A percentile compares a stretch with the other conserved stretches of the same genome.
These are phyloP conservation scores for Pseudachorutes palmiensis DNA, from an alignment of 1,140 invertebrate species.

Conservation along the genomic window DNA sequence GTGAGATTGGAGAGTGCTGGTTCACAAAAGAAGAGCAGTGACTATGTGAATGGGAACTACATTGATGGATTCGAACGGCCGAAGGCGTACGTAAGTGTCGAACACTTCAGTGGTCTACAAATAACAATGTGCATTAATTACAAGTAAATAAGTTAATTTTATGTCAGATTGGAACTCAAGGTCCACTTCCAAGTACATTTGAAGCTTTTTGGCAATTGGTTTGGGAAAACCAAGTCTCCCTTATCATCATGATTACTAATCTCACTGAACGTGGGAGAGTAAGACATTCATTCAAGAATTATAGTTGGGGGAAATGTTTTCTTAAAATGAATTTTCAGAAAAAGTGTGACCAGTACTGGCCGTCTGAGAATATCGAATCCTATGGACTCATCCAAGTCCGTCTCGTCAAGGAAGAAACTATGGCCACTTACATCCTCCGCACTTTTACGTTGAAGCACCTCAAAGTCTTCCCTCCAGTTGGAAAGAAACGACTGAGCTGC, in stretches of 20 bases:
- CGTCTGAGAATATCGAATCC: conserved; percentile 78
- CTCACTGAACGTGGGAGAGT: conserved; percentile 83
- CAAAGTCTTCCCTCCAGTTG: no score
- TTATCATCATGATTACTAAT: conserved; percentile 97
- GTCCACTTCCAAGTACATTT: conserved; percentile 86
- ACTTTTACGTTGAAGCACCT: conserved; percentile 71
- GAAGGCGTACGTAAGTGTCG: conserved; percentile 84
- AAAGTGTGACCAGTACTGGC: conserved; percentile 99
- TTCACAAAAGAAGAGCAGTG: conserved; percentile 62
- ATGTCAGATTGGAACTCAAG: conserved; percentile 93
- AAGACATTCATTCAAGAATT: no score
- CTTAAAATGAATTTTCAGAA: conserved; percentile 51
- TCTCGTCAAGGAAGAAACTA: conserved; percentile 77
- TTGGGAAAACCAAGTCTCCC: conserved; percentile 87
- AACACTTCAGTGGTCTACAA: no score
- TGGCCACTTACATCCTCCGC: conserved; percentile 87
- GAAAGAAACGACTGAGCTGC: conserved; percentile 43
- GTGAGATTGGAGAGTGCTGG: conserved; percentile 68
- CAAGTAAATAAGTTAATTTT: no score
- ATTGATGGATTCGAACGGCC: conserved; percentile 88
- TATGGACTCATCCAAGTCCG: conserved; percentile 87
- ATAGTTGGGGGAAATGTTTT: not conserved
- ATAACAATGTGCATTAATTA: no score
- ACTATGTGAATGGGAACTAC: conserved; percentile 96
- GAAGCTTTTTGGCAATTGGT: conserved; percentile 97